Evolutionary conservation across 1,140 invertebrate species (phyloP).

Genomic region (Lutraria rhynchaena): DNA sequence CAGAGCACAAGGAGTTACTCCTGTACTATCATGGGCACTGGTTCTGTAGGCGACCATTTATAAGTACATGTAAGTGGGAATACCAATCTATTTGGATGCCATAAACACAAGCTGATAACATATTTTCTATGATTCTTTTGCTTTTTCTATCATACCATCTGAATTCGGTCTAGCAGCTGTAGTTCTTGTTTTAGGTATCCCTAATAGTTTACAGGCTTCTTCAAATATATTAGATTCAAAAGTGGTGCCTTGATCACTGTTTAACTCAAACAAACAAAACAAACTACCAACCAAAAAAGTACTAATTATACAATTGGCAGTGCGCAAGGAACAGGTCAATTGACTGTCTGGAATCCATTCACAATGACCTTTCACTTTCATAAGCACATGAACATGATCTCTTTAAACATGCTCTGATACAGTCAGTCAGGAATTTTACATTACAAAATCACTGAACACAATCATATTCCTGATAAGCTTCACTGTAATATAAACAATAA

Average conservation of each 20-base stretch:
- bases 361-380: too few relatives aligned
- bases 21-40: constrained; percentile 45
- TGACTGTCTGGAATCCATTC: too few relatives aligned
- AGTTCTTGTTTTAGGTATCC: constrained; percentile 61
- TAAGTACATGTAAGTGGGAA: constrained; percentile 42
- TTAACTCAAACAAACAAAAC: too few relatives aligned
- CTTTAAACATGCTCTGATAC: too few relatives aligned
- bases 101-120: constrained; percentile 43
- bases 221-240: constrained; percentile 64
- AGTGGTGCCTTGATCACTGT: constrained; percentile 67
- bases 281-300: too few relatives aligned
- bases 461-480: too few relatives aligned
- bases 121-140: constrained; percentile 61
- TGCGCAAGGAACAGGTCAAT: too few relatives aligned
- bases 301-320: too few relatives aligned
- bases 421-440: too few relatives aligned
- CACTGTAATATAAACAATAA: too few relatives aligned
- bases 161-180: constrained; percentile 63
- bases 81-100: constrained; percentile 57
- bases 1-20: constrained; percentile 46
- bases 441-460: too few relatives aligned
- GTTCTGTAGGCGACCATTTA: constrained; percentile 51
- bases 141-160: constrained; percentile 67
- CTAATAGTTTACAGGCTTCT: constrained; percentile 55
- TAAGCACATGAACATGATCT: too few relatives aligned